Conservation (phyloP, 2,113 vertebrate species). For the Hepsetus odoe region DNA sequence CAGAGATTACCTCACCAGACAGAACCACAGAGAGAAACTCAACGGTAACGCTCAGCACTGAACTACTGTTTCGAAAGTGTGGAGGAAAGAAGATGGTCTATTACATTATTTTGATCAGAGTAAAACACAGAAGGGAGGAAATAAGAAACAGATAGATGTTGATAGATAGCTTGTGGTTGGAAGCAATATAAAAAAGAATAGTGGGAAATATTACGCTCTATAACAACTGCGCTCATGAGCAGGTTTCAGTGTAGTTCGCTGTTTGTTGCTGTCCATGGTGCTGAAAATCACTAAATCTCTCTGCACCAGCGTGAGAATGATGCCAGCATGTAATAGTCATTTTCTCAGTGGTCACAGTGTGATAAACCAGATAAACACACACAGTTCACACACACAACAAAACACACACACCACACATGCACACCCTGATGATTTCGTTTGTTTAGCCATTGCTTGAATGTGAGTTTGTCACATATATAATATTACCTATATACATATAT, state of each 20-base stretch:
- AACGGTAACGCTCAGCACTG: neutral
- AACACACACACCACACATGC: neutral
- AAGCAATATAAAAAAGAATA: constrained; percentile 47
- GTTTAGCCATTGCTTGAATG: too few relatives aligned
- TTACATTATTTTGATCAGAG: constrained; percentile 43
- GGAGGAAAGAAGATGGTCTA: neutral
- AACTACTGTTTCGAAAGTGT: neutral
- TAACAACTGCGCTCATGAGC: constrained; percentile 46
- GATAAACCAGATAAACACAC: constrained; percentile 40
- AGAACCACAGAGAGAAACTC: neutral
- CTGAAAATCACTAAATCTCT: constrained; percentile 41
- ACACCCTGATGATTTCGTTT: neutral
- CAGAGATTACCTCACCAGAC: neutral
- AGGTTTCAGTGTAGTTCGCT: constrained; percentile 32
- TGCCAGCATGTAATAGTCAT: constrained; percentile 43
- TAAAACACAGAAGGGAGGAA: constrained; percentile 33
- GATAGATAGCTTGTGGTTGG: constrained; percentile 20
- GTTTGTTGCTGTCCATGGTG: constrained; percentile 31
- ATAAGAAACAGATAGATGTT: constrained; percentile 26
- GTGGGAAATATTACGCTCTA: constrained; percentile 43
- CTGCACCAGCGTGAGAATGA: constrained; percentile 14
- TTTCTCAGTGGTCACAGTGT: constrained; percentile 43
- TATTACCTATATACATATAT: too few relatives aligned
- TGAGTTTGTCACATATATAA: too few relatives aligned
- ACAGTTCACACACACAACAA: constrained; percentile 20